Evolutionary conservation across 2,888 invertebrate species (phyloP), one percentile per base, ranked within the genome.

Genomic region (Tricholauxania praeusta): DNA sequence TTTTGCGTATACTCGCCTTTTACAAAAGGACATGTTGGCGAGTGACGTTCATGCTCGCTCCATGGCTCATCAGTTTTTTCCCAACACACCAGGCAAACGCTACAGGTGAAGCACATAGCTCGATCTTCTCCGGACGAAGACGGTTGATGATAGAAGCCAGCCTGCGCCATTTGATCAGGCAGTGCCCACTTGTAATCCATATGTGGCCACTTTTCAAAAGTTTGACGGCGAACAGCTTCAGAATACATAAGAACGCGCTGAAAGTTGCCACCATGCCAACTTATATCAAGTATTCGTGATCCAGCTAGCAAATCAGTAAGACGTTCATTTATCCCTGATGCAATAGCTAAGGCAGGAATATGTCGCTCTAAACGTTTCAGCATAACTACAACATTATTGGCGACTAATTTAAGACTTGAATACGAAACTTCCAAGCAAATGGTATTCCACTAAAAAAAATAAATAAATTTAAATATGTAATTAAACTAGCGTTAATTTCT

Each of bases 161-260:
- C 97, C 85, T 97, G 96, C 7, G 97, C 97, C 97, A 98, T 97
- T 84, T 96, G 96, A 80, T 96, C 96, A 0, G 97, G 97, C 73
- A 97, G 86, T 7, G 97, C 97, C 97, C 97, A 98, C 88, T 97
- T 97, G 88, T 97, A 97, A 87, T 96, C 96, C 95, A 96, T 96
- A 84, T 97, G 97, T 3, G 97, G 97, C 98, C 97, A 98, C 83
- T 94, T 92, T 78, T 93, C 93, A 88, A 98, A 98, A 0, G 98
- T 97, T 84, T 96, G 93, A 79, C 95, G 91, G 60, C 98, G 90
- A 75, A 96, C 94, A 0, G 95, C 94, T 88, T 98, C 98, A 77
- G 96, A 96, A 86, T 95, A 96, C 97, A 98, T 97, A 48, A 91
- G 88, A 69, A 90, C 89, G 10, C 90, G 87, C 75, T 87, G 86